Evolutionary conservation across 2,888 invertebrate species (phyloP), one percentile per base, ranked within the genome.

Genomic region (Ceriagrion tenellum): DNA sequence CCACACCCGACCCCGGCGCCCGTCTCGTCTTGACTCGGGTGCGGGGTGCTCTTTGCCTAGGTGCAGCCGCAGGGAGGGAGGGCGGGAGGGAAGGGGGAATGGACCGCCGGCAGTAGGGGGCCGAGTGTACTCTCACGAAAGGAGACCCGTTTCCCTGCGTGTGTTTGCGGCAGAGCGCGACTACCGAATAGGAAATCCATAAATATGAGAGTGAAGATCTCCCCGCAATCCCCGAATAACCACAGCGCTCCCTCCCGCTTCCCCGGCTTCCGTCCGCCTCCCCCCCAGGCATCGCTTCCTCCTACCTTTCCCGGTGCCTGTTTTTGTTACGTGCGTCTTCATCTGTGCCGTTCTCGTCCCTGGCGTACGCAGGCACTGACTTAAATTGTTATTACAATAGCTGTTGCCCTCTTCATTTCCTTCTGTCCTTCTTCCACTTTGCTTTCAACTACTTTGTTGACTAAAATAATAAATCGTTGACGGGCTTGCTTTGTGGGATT

Each of bases 181-280:
- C 63, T 69, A 40, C 16, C 93, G 47, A 93, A 93, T 40, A 69
- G 47, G 47, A 93, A 74, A 74, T 69, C 63, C 69, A 74, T 93
- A 74, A n/a, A 93, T 93, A 81, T 69, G 69, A 69, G 69, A 69
- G 69, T 26, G 69, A 26, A 69, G 69, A 69, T 69, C 69, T 6
- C n/a, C n/a, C n/a, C n/a, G 4, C n/a, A 10, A 8, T n/a, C 69
- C 10, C 69, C 69, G 6, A 69, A n/a, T 69, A n/a, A 26, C 69
- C n/a, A n/a, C n/a, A 8, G 20, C 26, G 20, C 69, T 10, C 4
- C 16, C 30, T 35, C 81, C 35, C 18, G 18, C 81, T 69, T 81
- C 81, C 81, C 30, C 2, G 16, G 35, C 13, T n/a, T n/a, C 12
- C 6, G 4, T 6, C 74, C 30, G 30, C 12, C 74, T 10, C 3